Evolutionary conservation across 2,113 vertebrate species (phyloP).

Genomic region (Gadus chalcogrammus): DNA sequence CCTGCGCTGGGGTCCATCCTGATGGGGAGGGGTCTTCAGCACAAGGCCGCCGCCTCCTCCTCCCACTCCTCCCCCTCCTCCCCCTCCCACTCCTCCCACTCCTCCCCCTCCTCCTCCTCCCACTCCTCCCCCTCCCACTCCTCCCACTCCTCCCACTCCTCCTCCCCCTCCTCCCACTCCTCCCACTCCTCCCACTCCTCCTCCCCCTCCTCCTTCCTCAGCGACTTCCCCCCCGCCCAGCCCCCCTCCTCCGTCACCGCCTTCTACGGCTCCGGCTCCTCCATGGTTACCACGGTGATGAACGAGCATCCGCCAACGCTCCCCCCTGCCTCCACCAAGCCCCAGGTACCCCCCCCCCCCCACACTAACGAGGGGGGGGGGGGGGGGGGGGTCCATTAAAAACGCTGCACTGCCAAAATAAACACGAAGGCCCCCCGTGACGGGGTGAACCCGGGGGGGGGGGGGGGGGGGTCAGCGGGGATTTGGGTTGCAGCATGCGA

Average conservation of each 20-base stretch:
- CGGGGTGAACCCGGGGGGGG: conserved; percentile 13
- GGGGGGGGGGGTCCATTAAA: conserved; percentile 45
- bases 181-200: conserved; percentile 21
- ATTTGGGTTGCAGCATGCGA: too few species aligned
- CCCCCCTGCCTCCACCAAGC: conserved; percentile 78
- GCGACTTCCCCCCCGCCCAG: conserved; percentile 49
- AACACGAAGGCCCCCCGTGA: conserved; percentile 36
- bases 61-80: conserved; percentile 42
- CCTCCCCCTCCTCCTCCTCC: conserved; percentile 38
- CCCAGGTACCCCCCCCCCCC: conserved; percentile 72
- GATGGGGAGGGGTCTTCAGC: conserved; percentile 60
- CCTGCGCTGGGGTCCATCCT: conserved; percentile 75
- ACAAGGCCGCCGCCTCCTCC: conserved; percentile 39
- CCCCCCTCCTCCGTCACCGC: conserved; percentile 56
- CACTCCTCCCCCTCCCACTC: conserved; percentile 43
- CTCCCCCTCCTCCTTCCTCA: conserved; percentile 43
- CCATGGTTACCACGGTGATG: conserved; percentile 73
- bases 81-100: conserved; percentile 38
- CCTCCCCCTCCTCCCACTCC: conserved; percentile 35
- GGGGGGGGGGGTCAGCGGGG: conserved; percentile 11
- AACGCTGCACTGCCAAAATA: conserved; percentile 36
- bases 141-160: conserved; percentile 46
- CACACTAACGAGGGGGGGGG: conserved; percentile 9
- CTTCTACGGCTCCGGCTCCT: conserved; percentile 60
- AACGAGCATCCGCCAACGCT: conserved; percentile 80